These are phyloP conservation scores for Gambusia affinis DNA, from an alignment of 2,113 vertebrate genomes.

Conservation along the genomic window DNA sequence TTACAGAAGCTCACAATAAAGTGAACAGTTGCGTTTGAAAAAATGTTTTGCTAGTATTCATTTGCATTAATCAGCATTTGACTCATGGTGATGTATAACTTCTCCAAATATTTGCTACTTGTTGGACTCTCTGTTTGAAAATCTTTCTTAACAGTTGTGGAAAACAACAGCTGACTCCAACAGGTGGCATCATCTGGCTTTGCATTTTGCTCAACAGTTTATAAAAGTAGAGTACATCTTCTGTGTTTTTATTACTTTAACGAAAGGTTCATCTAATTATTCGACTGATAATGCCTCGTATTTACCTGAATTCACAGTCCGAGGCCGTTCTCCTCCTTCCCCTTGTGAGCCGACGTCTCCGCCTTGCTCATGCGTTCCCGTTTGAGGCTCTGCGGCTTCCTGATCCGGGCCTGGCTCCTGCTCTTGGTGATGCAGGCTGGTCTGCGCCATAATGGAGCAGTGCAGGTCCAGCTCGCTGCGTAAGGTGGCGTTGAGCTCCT, in stretches of 20 bases:
- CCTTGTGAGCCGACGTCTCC: conserved; percentile 15
- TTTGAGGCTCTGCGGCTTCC: conserved; percentile 24
- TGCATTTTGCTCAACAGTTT: too few species aligned
- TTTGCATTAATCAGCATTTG: too few species aligned
- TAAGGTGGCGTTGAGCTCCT: conserved; percentile 77
- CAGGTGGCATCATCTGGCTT: too few species aligned
- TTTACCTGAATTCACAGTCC: conserved; percentile 69
- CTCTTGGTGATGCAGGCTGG: conserved; percentile 26
- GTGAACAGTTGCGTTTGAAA: too few species aligned
- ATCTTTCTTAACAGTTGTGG: too few species aligned
- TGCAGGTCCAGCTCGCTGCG: conserved; percentile 80
- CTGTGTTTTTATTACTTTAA: neutral
- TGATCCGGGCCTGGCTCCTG: neutral
- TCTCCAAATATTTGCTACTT: too few species aligned
- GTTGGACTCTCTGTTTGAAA: too few species aligned
- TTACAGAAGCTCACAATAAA: too few species aligned
- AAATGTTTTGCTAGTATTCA: too few species aligned
- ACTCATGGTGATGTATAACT: too few species aligned
- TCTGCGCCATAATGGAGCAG: conserved; percentile 74
- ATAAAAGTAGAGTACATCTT: neutral
- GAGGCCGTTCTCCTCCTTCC: neutral
- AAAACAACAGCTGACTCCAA: too few species aligned
- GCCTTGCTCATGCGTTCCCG: neutral
- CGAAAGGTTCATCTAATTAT: neutral
- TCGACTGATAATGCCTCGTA: neutral